Conservation (phyloP, 1,140 invertebrate genomes). For the Ceratina japonica region DNA sequence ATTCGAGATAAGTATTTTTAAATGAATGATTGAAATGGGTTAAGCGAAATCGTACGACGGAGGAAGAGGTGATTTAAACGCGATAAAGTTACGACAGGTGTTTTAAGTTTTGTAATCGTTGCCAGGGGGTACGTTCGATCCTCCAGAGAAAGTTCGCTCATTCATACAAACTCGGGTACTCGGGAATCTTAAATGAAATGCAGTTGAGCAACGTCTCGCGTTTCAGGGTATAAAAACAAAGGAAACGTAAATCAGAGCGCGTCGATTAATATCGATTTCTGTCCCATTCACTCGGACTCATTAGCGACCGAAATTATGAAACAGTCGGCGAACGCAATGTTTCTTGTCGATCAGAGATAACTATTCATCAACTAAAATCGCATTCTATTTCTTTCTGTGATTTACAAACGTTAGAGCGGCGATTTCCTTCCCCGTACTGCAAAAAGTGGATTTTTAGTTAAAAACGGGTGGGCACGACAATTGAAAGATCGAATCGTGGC, state of each 20-base stretch:
- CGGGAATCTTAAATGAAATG: not conserved
- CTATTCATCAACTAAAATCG: not conserved
- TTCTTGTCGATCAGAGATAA: not conserved
- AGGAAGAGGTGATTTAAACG: slow-evolving; percentile 47
- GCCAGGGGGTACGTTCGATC: slow-evolving; percentile 16
- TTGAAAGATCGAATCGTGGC: not conserved
- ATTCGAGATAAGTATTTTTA: not conserved
- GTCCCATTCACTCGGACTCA: not conserved
- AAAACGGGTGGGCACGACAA: not conserved
- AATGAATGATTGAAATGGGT: slow-evolving; percentile 37
- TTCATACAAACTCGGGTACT: slow-evolving; percentile 6
- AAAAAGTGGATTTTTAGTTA: not conserved
- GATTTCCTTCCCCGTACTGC: not conserved
- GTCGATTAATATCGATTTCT: not conserved
- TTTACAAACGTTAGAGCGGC: too few species aligned
- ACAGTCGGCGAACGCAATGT: not conserved
- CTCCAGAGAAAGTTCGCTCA: slow-evolving; percentile 12
- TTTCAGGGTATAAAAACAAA: not conserved
- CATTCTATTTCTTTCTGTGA: too few species aligned
- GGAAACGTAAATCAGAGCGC: slow-evolving; percentile 6
- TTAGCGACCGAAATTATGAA: not conserved
- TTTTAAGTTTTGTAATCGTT: slow-evolving; percentile 38
- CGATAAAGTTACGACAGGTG: slow-evolving; percentile 40
- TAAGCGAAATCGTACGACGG: not conserved
- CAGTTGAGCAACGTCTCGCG: not conserved